Base-by-base conservation (phyloP, 2,888 invertebrate species). In the Vanessa cardui region DNA sequence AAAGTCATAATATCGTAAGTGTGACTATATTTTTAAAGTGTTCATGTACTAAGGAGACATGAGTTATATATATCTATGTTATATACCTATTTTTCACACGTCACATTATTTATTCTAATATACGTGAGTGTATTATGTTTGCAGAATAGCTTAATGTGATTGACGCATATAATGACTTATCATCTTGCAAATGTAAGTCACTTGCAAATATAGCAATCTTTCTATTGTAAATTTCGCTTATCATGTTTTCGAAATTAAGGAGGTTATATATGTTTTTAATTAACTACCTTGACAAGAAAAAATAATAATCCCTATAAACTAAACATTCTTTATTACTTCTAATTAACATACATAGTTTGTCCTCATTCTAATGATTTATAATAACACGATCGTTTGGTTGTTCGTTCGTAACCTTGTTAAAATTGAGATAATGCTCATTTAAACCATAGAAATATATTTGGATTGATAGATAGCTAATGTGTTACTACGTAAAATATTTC, bases 161-260 rank as follows among this genome's bases (percentile, higher is more conserved):
- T 78, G 80, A 78, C 80, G 78, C 72, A 78, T 78, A 78, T 78
- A 76, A 76, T 79, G 76, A 77, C 75, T 62, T 63, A 58, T 63
- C 39, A 56, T 63, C 45, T 63, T 56, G 49, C 49, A 50, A 21
- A 39, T 60, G 54, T 49, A 64, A 58, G 46, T 71, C 70, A 68
- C 67, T 59, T 70, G 66, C 64, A 70, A 60, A 64, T 69, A 69
- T 64, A 52, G 52, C 46, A 66, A 62, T 64, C 46, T 64, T 63
- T 62, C 18, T 58, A 56, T 62, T 66, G 60, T 64, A 64, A 70
- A 71, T 66, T 60, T 60, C 21, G 68, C 64, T 64, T 60, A 68
- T 49, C 58, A 54, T 54, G 33, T 66, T 49, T 61, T 39, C 56
- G 56, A 63, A 60, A 54, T 60, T 63, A 46, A 46, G 39, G 12